These are phyloP conservation scores for Yponomeuta cagnagella DNA, from an alignment of 2,888 invertebrate species.

Conservation along the genomic window DNA sequence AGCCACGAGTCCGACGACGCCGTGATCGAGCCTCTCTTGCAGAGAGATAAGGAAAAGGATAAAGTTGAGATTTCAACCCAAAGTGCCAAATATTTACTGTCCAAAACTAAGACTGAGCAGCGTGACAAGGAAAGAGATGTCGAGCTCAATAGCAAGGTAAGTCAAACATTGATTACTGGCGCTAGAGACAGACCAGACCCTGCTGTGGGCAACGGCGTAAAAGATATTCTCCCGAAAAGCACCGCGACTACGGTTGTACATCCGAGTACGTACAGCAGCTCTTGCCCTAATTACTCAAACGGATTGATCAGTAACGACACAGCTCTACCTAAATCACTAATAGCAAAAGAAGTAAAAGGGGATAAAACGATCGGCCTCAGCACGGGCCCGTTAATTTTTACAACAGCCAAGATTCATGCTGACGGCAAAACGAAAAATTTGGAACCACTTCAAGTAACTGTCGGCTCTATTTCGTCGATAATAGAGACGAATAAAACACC, in stretches of 20 bases:
- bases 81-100: conserved; percentile 59
- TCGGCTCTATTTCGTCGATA: conserved; percentile 59
- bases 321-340: conserved; percentile 40
- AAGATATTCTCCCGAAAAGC: conserved; percentile 30
- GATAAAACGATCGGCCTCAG: conserved; percentile 38
- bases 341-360: conserved; percentile 54
- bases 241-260: conserved; percentile 20
- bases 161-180: not conserved
- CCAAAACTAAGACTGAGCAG: conserved; percentile 59
- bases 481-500: conserved; percentile 38
- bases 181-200: not conserved
- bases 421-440: conserved; percentile 51
- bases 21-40: conserved; percentile 60
- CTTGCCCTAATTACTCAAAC: conserved; percentile 34
- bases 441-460: conserved; percentile 57
- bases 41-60: conserved; percentile 47
- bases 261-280: not conserved
- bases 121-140: conserved; percentile 30
- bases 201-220: conserved; percentile 26
- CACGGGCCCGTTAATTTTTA: conserved; percentile 59
- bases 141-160: conserved; percentile 6
- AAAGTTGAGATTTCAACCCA: conserved; percentile 34
- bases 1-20: conserved; percentile 60
- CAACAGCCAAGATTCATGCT: conserved; percentile 66
- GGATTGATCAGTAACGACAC: conserved; percentile 28